phyloP scores from a whole-genome alignment of 2,797 vertebrate species.

The Acipenser oxyrinchus region DNA sequence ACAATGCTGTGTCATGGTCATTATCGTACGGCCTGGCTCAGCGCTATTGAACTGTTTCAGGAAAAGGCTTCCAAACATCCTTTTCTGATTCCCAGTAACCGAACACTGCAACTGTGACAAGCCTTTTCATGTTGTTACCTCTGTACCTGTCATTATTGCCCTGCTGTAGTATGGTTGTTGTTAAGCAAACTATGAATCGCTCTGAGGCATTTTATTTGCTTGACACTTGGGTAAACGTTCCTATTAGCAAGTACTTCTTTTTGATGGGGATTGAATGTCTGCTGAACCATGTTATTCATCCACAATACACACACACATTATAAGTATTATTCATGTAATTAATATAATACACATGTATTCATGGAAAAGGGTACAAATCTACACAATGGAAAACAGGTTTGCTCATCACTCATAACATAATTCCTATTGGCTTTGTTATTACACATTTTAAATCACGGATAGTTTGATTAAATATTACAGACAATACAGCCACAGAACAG shows the following conservation, averaged over 20 bases:
- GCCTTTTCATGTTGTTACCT: too few relatives aligned
- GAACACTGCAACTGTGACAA: constrained; percentile 30
- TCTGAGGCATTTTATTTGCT: constrained; percentile 57
- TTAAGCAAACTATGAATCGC: constrained; percentile 54
- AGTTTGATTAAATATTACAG: too few relatives aligned
- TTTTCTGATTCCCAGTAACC: constrained; percentile 72
- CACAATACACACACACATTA: constrained; percentile 4
- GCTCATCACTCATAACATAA: too few relatives aligned
- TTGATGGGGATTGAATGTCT: constrained; percentile 28
- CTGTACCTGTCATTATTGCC: constrained; percentile 57
- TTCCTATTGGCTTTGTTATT: too few relatives aligned
- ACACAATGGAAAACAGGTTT: too few relatives aligned
- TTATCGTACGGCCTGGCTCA: constrained; percentile 20
- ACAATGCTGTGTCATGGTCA: too few relatives aligned
- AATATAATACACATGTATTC: too few relatives aligned
- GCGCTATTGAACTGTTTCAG: constrained; percentile 41
- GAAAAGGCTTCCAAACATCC: constrained; percentile 63
- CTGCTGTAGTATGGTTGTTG: constrained; percentile 61
- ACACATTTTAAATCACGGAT: too few relatives aligned
- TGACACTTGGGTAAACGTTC: constrained; percentile 62
- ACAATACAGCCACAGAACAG: too few relatives aligned
- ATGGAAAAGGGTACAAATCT: too few relatives aligned
- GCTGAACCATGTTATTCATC: constrained; percentile 17
- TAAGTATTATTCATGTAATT: not conserved
- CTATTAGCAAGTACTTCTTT: constrained; percentile 54